Evolutionary conservation across 2,888 invertebrate genomes (phyloP), one percentile per base, ranked within the genome.

Genomic region (Camponotus fellah): DNA sequence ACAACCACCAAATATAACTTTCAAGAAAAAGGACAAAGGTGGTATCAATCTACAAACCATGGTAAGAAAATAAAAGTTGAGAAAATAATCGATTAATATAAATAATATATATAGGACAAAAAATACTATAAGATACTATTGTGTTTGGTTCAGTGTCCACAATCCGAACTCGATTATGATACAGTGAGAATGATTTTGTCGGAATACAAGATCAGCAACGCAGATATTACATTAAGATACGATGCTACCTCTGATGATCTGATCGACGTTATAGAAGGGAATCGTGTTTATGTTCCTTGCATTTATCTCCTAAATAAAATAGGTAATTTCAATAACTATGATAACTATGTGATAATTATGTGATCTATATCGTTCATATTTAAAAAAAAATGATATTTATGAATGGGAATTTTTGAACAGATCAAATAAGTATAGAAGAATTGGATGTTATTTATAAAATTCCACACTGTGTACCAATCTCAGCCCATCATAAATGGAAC

Each of bases 401-500:
- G 80, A 74, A 53, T 56, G 43, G 66, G 49, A 68, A 14, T 83
- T 81, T 86, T 71, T 46, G 94, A 95, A 83, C 95, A 97, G 98
- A 98, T 97, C 98, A 98, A 96, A 98, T 98, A 94, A 98, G 98
- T 94, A 98, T 98, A 94, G 98, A 99, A 96, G 99, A 99, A 95
- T 95, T 98, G 93, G 99, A 99, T 93, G 97, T 99, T 43, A 99
- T 99, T 92, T 99, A 99, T 95, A 99, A 99, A 96, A 99, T 99
- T 92, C 99, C 99, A 0, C 99, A 99, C 95, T 99, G 99, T 94
- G 99, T 99, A n/a, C 99, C 99, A 0, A 99, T 99, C 91, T 99
- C 99, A 37, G 99, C 99, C 32, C 99, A 99, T 95, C 99, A 99
- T 95, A 98, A 98, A 94, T 99, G 99, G 99, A 99, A 99, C 95